Base-by-base conservation (phyloP, 2,888 invertebrate species). In the Mactromeris polynyma region DNA sequence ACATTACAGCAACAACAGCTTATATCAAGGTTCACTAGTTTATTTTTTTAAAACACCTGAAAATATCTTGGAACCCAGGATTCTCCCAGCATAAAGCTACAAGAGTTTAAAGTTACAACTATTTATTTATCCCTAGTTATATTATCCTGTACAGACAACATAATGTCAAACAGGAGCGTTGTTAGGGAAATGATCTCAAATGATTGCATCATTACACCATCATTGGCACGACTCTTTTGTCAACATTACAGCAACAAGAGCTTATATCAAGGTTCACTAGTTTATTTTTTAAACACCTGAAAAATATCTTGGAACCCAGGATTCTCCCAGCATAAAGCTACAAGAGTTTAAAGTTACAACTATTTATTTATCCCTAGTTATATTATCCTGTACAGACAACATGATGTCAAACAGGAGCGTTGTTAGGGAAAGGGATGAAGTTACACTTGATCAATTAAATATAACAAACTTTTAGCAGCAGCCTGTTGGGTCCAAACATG, bases 121-220 rank as follows among this genome's bases (percentile, higher is more conserved):
- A 46, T 83, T 83, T 83, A 83, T 83, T 3, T 83, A 77, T 83
- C 83, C 83, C 83, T 51, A 73, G 17, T 36, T 31, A 33, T 26
- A 11, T 40, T 42, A 64, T 80, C 80, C 85, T 85, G 80, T 33
- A n/a, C 17, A 58, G 42, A 42, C 46, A 46, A 78, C 17, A 17
- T 33, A 26, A 19, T 40, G 26, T 84, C 77, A 85, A 33, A 21
- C 77, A 84, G 87, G 85, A 73, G 84, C 83, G 86, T 84, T 83
- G 85, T 69, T 40, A 73, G 84, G 86, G 84, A 86, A 79, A 58
- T 64, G n/a, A n/a, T n/a, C n/a, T n/a, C n/a, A n/a, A n/a, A n/a
- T n/a, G n/a, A n/a, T n/a, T n/a, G n/a, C n/a, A n/a, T n/a, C n/a
- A n/a, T n/a, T n/a, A n/a, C n/a, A n/a, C n/a, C n/a, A n/a, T n/a